Evolutionary conservation across 2,888 invertebrate species (phyloP), one percentile per base, ranked within the genome.

Genomic region (Phyto melanocephala): DNA sequence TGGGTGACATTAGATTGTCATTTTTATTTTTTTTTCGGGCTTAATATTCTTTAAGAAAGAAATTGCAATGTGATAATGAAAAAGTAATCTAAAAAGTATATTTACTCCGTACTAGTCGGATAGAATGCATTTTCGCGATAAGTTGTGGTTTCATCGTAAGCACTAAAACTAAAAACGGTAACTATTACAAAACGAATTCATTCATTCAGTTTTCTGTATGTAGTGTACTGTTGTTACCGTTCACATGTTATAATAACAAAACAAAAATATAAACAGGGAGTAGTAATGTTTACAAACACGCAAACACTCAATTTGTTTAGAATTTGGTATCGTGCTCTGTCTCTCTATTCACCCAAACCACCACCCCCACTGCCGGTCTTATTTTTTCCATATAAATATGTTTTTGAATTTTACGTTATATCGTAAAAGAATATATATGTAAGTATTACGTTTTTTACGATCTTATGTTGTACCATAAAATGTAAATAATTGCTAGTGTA

Each of bases 251-350:
- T 33, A 45, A 54, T 54, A 63, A 54, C 28, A 77, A 63, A 58
- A 20, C 11, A 35, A 60, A 68, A 60, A 22, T 17, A 65, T 35
- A 45, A 68, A 67, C 52, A 74, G 67, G 60, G 79, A 79, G 72
- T 52, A 52, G 35, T 35, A 33, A 40, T 58, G 11, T 33, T 52
- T 40, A 56, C 24, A 60, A 50, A 67, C n/a, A 65, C 17, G 15
- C 28, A 56, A 28, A 58, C n/a, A 50, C 22, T 56, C 35, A 11
- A 28, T 54, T 8, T 42, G 7, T 37, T 6, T 15, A 24, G 47
- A 37, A 40, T 47, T 62, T 42, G 1, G 13, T 8, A 8, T 15
- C 17, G 47, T 5, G 28, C 22, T n/a, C 22, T 60, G 62, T 52
- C 40, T 35, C 45, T 50, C 15, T 11, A 35, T 47, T 40, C 7